A percentile compares a stretch with the other conserved stretches of the same genome.
phyloP scores from a whole-genome alignment of 2,797 vertebrate species.

The Tauraco hartlaubi region DNA sequence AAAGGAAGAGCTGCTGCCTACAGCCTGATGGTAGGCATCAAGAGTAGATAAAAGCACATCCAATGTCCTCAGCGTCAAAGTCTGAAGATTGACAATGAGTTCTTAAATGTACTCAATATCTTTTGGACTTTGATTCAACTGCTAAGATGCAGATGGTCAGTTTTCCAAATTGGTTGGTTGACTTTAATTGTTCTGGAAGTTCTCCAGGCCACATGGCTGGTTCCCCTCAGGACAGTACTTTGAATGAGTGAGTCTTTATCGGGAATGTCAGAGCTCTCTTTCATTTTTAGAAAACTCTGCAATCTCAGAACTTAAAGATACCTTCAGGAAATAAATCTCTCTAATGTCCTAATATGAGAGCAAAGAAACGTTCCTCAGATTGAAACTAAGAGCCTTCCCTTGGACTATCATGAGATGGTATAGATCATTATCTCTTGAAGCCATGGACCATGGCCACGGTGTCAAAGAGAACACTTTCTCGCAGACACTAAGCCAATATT shows the following conservation, averaged over 20 bases:
- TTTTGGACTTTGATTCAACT: not conserved
- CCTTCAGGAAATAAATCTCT: not conserved
- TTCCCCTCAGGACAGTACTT: not conserved
- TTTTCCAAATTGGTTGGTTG: not conserved
- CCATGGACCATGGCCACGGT: not conserved
- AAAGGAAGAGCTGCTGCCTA: not conserved
- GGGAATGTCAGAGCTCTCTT: not conserved
- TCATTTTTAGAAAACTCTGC: not conserved
- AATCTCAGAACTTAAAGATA: not conserved
- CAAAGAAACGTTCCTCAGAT: not conserved
- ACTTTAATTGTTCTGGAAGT: not conserved
- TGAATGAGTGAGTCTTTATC: not conserved
- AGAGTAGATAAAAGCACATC: not conserved
- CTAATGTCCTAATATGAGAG: not conserved
- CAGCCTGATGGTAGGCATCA: not conserved
- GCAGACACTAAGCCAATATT: not conserved
- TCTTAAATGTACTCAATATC: not conserved
- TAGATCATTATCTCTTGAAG: not conserved
- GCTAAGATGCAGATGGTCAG: not conserved
- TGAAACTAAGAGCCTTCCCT: not conserved
- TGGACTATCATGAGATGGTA: not conserved
- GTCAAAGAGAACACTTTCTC: not conserved
- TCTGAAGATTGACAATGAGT: not conserved
- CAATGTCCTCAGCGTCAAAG: not conserved
- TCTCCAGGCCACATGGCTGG: accelerated